Percentiles rank a stretch among this genome's conserved stretches.
phyloP scores from a whole-genome alignment of 2,888 invertebrate genomes.

The Eristalis intricaria region DNA sequence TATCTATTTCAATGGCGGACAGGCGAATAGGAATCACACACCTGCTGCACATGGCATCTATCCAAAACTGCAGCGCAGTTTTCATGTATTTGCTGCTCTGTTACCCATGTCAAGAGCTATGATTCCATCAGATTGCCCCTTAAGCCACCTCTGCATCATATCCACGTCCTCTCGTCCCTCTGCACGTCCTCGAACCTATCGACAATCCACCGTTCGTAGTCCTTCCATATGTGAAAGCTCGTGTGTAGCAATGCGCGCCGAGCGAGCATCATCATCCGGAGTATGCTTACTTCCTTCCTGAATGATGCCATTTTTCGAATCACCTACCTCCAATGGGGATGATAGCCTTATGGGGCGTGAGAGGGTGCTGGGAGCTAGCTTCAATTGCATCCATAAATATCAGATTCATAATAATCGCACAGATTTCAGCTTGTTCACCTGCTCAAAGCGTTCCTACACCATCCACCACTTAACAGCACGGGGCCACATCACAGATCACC shows the following conservation, averaged over 20 bases:
- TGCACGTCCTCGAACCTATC: not conserved
- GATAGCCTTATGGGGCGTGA: not conserved
- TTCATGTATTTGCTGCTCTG: constrained; percentile 67
- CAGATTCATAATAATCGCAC: constrained; percentile 66
- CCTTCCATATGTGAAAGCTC: not conserved
- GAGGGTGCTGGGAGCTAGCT: not conserved
- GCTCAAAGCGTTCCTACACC: not conserved
- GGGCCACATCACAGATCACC: constrained; percentile 34
- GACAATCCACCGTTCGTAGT: not conserved
- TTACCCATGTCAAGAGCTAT: constrained; percentile 64
- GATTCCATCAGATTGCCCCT: constrained; percentile 41
- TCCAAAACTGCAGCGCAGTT: constrained; percentile 60
- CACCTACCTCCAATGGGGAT: not conserved
- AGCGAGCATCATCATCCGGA: constrained; percentile 55
- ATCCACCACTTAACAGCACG: not conserved
- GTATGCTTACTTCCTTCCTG: constrained; percentile 63
- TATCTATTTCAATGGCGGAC: constrained; percentile 61
- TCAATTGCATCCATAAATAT: constrained; percentile 70
- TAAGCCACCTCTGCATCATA: constrained; percentile 2
- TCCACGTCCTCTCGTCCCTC: not conserved
- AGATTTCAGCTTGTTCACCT: constrained; percentile 65
- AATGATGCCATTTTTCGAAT: constrained; percentile 52
- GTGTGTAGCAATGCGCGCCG: constrained; percentile 14
- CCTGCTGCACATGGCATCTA: constrained; percentile 66
- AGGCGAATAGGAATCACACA: constrained; percentile 50